These are phyloP conservation scores for Lycorma delicatula DNA, from an alignment of 1,140 invertebrate species.

Conservation along the genomic window DNA sequence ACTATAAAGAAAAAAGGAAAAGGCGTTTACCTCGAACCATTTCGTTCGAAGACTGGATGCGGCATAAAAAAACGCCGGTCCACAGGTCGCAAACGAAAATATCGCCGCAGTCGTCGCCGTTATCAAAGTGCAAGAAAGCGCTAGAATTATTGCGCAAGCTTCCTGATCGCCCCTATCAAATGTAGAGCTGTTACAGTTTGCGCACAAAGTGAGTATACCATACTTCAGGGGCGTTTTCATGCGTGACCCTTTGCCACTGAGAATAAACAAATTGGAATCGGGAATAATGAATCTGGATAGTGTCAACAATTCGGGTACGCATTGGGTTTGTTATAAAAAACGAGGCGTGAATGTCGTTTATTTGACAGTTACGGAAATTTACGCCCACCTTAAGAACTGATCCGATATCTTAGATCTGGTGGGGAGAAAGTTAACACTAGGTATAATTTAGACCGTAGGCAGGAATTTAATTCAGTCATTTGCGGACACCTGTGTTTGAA, in stretches of 20 bases:
- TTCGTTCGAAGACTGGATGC: background rate
- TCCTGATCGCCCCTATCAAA: conserved; percentile 3
- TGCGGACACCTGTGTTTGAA: conserved; percentile 9
- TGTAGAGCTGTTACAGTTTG: background rate
- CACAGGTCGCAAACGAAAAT: too few species aligned
- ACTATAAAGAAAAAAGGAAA: conserved; percentile 21
- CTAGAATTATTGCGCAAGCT: too few species aligned
- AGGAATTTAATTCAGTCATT: conserved; percentile 3
- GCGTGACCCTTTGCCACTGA: conserved; percentile 14
- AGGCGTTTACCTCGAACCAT: conserved; percentile 32
- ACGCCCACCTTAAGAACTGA: background rate
- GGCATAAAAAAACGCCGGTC: background rate
- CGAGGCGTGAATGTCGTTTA: background rate
- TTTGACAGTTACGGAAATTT: conserved; percentile 12
- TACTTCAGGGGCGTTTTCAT: conserved; percentile 23
- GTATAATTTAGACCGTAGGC: conserved; percentile 3
- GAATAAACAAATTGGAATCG: conserved; percentile 26
- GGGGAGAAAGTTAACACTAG: background rate
- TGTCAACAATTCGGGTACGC: conserved; percentile 26
- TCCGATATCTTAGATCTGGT: background rate
- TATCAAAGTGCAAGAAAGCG: too few species aligned
- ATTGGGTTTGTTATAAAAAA: conserved; percentile 35
- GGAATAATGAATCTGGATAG: conserved; percentile 34
- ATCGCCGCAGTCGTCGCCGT: too few species aligned
- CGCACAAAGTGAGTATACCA: conserved; percentile 9